phyloP scores from a whole-genome alignment of 2,113 vertebrate genomes.

The Aix galericulata region DNA sequence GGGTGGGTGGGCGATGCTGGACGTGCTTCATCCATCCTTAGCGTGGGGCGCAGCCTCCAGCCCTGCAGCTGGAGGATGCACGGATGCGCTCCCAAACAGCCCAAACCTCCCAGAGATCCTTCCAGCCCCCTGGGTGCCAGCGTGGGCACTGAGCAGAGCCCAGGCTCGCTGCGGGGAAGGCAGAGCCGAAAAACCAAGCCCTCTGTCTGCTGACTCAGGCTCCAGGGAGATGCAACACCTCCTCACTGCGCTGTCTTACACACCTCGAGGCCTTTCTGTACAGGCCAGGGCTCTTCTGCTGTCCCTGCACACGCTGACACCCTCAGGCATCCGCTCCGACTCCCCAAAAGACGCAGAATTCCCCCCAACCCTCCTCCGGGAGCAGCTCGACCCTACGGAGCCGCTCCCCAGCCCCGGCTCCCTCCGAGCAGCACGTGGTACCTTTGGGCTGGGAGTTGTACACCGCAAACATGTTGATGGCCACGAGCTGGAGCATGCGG shows the following conservation, averaged over 20 bases:
- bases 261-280: not conserved
- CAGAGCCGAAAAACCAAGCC: not conserved
- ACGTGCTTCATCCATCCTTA: not conserved
- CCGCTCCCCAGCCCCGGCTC: not conserved
- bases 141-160: not conserved
- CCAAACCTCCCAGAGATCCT: not conserved
- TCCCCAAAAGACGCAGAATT: slow-evolving; percentile 13
- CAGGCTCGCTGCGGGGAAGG: not conserved
- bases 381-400: not conserved
- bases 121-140: not conserved
- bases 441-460: slow-evolving; percentile 91
- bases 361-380: not conserved
- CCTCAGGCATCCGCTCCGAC: slow-evolving; percentile 56
- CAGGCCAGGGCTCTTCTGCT: slow-evolving; percentile 37
- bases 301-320: not conserved
- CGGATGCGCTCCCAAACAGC: too few relatives aligned
- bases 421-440: slow-evolving; percentile 60
- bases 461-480: slow-evolving; percentile 98
- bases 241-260: slow-evolving; percentile 56
- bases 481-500: slow-evolving; percentile 94
- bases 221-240: not conserved
- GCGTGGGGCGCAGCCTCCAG: not conserved
- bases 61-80: not conserved
- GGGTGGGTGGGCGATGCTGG: not conserved
- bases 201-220: not conserved